Evolutionary conservation across 2,888 invertebrate genomes (phyloP).

Genomic region (Chloroclysta siterata): DNA sequence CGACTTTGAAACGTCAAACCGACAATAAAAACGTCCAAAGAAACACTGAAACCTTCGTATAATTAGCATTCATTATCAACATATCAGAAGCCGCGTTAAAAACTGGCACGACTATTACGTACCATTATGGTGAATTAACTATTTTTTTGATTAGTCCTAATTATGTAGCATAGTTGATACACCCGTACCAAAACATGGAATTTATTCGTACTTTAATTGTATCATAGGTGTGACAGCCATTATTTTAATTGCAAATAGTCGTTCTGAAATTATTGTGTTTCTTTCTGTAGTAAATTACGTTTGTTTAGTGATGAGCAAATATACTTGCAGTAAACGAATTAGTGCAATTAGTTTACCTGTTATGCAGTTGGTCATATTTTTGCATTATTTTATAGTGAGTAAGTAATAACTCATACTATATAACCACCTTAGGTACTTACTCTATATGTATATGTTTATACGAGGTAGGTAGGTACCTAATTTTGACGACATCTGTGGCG

Average conservation of each 20-base stretch:
- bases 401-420: slow-evolving; percentile 2
- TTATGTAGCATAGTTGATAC: slow-evolving; percentile 53
- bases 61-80: slow-evolving; percentile 58
- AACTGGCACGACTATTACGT: slow-evolving; percentile 47
- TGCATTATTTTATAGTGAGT: not conserved
- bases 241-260: slow-evolving; percentile 80
- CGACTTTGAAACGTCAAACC: slow-evolving; percentile 42
- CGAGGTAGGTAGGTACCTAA: too few species aligned
- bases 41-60: slow-evolving; percentile 41
- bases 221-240: slow-evolving; percentile 83
- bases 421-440: not conserved
- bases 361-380: slow-evolving; percentile 15
- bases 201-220: slow-evolving; percentile 78
- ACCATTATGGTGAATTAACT: slow-evolving; percentile 60
- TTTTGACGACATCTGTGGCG: not conserved
- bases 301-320: slow-evolving; percentile 36
- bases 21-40: slow-evolving; percentile 44
- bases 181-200: slow-evolving; percentile 64
- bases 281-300: slow-evolving; percentile 62
- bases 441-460: too few species aligned
- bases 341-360: slow-evolving; percentile 22
- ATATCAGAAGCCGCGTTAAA: slow-evolving; percentile 58
- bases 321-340: slow-evolving; percentile 28
- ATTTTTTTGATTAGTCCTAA: slow-evolving; percentile 64
- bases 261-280: slow-evolving; percentile 73